These are phyloP conservation scores for Oreocharis arfaki DNA, from an alignment of 2,113 vertebrate genomes.

Conservation along the genomic window DNA sequence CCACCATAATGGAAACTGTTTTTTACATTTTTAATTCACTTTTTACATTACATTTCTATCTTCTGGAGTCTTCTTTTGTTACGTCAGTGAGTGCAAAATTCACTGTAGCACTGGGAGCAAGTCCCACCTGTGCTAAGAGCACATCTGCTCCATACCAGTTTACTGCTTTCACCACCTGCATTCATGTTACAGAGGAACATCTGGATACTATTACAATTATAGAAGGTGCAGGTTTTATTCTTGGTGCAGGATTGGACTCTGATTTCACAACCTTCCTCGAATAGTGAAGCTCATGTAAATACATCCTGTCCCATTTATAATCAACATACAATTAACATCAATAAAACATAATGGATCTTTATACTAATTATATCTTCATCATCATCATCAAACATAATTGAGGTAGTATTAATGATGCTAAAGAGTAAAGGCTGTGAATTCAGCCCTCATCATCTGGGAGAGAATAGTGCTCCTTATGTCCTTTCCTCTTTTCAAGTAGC, in stretches of 20 bases:
- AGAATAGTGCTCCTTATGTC: not conserved
- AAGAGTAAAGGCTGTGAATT: conserved; percentile 19
- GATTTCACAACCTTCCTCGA: conserved; percentile 79
- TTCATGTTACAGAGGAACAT: conserved; percentile 81
- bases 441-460: not conserved
- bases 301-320: conserved; percentile 76
- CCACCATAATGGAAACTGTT: not conserved
- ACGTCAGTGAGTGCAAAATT: not conserved
- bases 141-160: conserved; percentile 83
- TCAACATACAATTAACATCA: conserved; percentile 73
- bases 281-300: conserved; percentile 70
- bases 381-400: conserved; percentile 65
- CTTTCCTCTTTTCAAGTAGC: not conserved
- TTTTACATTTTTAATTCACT: not conserved
- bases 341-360: conserved; percentile 48
- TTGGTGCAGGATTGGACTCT: conserved; percentile 71
- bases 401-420: conserved; percentile 53
- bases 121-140: conserved; percentile 74
- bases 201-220: conserved; percentile 86
- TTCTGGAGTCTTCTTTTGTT: conserved; percentile 25
- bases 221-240: conserved; percentile 86
- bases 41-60: not conserved
- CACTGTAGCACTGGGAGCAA: conserved; percentile 53
- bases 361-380: conserved; percentile 68
- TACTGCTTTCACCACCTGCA: conserved; percentile 95